Base-by-base conservation (phyloP, 2,888 invertebrate species). In the Drosophila kuntzei region DNA sequence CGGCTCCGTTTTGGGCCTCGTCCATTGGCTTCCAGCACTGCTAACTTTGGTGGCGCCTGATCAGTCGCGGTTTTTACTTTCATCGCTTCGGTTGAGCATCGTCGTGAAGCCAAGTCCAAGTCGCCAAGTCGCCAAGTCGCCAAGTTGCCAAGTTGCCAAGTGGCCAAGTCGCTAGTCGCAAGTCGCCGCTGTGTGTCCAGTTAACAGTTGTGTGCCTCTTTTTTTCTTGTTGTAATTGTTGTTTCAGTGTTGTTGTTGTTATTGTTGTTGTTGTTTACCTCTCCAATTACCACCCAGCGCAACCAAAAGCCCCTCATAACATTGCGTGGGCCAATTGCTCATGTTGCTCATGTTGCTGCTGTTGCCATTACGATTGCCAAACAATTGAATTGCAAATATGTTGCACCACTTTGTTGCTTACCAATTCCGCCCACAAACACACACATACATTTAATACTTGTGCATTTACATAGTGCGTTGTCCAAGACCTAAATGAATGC, bases 21-120 rank as follows among this genome's bases (percentile, higher is more conserved):
- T 79, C 66, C 79, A 61, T 76, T 72, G 68, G 76, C 87, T 85
- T 81, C 71, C 64, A 84, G 69, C 67, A 82, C 68, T 69, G 65
- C 71, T 67, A 58, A 49, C 67, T 58, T 59, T 71, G 66, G 72
- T 58, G 86, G 87, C 80, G 87, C 90, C 87, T 89, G 91, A 90
- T 91, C 91, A 91, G 92, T 91, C 90, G 92, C 91, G 89, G 90
- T 90, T 91, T 91, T 91, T 91, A 91, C 92, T 91, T 92, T 91
- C 92, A 91, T 92, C 89, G 89, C 87, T 85, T 75, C 89, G 90
- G 92, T 89, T 84, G 83, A 71, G 69, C 64, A 66, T 86, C 72
- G 74, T 67, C 22, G 55, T 37, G 20, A 32, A 49, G 49, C 60
- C 49, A 70, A 47, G 32, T 43, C 50, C 49, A 67, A 66, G 62